These are phyloP conservation scores for pig (Sus scrofa) DNA, from an alignment of 2,113 vertebrate species.

Conservation along the genomic window T2T-Sscrofa CM000830.6:69138501-69139000, in stretches of 20 bases:
- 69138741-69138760: background rate
- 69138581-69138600: background rate
- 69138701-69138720: background rate
- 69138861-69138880: background rate
- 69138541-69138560: background rate
- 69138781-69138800: background rate
- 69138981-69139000: background rate
- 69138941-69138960: background rate
- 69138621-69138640: background rate
- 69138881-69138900: background rate
- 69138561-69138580: background rate
- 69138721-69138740: background rate
- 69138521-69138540: constrained; percentile 3
- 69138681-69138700: too few species aligned
- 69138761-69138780: background rate
- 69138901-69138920: background rate
- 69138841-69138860: background rate
- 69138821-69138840: background rate
- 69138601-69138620: background rate
- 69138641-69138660: too few species aligned
- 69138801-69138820: background rate
- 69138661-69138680: too few species aligned
- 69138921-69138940: background rate
- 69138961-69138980: background rate
- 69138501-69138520: background rate